Base-by-base conservation (phyloP, 2,888 invertebrate species). In the Microdon myrmicae region DNA sequence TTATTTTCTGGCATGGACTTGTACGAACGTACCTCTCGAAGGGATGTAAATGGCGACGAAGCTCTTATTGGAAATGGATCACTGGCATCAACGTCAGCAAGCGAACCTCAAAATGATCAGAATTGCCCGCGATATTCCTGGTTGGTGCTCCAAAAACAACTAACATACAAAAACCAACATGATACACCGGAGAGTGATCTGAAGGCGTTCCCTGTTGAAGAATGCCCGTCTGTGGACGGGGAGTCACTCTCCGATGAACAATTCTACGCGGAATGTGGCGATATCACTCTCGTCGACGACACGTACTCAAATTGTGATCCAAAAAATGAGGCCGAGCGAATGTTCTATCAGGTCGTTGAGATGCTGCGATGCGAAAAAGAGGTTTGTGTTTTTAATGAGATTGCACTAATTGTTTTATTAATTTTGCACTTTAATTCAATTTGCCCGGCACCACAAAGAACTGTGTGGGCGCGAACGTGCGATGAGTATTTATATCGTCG, bases 291-390 rank as follows among this genome's bases (percentile, higher is more conserved):
- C 38, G 77, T 80, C 60, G 79, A 79, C 44, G 79, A 79, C 68
- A 74, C 74, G 22, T 76, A 77, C 69, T 77, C 77, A 48, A 77
- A 73, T 45, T 78, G 73, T 72, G 76, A 78, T 70, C 79, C 80
- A 28, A 76, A 79, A 68, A 80, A 79, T 67, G 80, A 80, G 67
- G 80, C 79, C 17, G 80, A 80, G 69, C 75, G 77, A 67, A 79
- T 80, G 80, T 80, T 79, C 67, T 71, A 75, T 37, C 79, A 80
- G 70, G 77, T 80, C 48, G 78, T 79, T 7, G 77, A 79, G 71
- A 78, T 79, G 70, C 71, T 80, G 67, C 79, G 79, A 58, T 78
- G 75, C 56, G 80, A 80, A 73, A 78, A 80, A 51, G 78, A 80
- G 80, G 80, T 80, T 75, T 71, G 78, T 75, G 26, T 14, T 22